Evolutionary conservation across 2,797 vertebrate species (phyloP).

Genomic region (Brachyalestes nurse): DNA sequence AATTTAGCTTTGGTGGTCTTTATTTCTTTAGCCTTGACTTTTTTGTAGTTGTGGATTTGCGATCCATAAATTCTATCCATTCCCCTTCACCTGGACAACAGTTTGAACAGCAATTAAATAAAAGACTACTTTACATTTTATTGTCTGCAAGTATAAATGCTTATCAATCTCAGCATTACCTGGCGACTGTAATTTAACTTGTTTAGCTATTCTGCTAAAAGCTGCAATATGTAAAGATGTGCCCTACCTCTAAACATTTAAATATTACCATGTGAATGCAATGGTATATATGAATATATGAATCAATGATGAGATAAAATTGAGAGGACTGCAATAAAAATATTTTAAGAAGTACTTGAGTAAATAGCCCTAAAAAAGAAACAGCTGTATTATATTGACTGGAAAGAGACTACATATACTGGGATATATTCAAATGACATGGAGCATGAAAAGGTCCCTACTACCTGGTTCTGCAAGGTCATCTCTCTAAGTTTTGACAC

Average conservation of each 20-base stretch:
- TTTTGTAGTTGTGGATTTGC: too few relatives aligned
- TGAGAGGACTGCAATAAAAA: not conserved
- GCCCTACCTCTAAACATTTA: not conserved
- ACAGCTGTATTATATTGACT: not conserved
- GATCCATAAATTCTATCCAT: too few relatives aligned
- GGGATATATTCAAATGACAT: not conserved
- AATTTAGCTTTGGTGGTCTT: too few relatives aligned
- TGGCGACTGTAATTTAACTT: not conserved
- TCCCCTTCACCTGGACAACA: too few relatives aligned
- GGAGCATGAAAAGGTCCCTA: not conserved
- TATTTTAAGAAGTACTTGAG: not conserved
- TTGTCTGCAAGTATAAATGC: not conserved
- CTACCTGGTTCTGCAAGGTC: constrained; percentile 88
- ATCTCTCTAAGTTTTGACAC: constrained; percentile 85
- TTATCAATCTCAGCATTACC: not conserved
- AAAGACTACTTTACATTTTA: not conserved
- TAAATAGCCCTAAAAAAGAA: not conserved
- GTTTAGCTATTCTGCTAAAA: not conserved
- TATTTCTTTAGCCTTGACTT: too few relatives aligned
- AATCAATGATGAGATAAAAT: too few relatives aligned
- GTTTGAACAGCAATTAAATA: not conserved
- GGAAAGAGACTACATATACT: not conserved
- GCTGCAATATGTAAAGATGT: not conserved
- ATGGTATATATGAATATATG: not conserved
- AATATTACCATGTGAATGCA: not conserved